Percentiles rank a stretch among this genome's conserved stretches.
phyloP scores from a whole-genome alignment of 2,888 invertebrate species.

The Acrocyrtus sp. region DNA sequence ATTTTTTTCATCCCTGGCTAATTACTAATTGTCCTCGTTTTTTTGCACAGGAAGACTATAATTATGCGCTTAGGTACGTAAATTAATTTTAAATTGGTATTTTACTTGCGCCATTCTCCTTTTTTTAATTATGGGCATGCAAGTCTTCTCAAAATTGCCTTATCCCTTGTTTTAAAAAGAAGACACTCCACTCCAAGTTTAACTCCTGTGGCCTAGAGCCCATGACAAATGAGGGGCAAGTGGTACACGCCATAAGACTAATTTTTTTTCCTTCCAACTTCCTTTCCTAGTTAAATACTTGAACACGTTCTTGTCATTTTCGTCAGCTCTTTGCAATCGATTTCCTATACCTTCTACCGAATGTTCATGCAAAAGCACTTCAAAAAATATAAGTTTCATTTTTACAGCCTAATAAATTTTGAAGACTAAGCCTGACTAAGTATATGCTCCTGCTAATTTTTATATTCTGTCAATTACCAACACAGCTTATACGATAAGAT shows the following conservation, averaged over 20 bases:
- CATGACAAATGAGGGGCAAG: slow-evolving; percentile 55
- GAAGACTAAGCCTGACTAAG: slow-evolving; percentile 24
- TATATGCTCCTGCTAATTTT: slow-evolving; percentile 11
- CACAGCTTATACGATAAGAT: slow-evolving; percentile 4
- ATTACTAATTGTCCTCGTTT: no score
- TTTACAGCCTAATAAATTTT: slow-evolving; percentile 41
- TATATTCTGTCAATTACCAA: neutral
- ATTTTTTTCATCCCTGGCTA: no score
- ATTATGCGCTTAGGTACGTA: neutral
- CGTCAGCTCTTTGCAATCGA: neutral
- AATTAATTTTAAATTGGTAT: neutral
- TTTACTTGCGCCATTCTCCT: neutral
- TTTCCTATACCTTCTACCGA: neutral
- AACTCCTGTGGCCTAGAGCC: neutral
- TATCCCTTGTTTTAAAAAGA: no score
- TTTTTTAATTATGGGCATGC: neutral
- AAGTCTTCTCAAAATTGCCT: no score
- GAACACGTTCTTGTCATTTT: neutral
- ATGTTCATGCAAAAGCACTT: neutral
- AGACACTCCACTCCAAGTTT: no score
- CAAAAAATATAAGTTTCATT: neutral
- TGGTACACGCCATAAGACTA: slow-evolving; percentile 41
- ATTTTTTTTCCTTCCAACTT: slow-evolving; percentile 1
- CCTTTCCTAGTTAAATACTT: neutral
- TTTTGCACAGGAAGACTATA: neutral